These are phyloP conservation scores for Craseonycteris thonglongyai DNA, from an alignment of 2,113 vertebrate species.

Conservation along the genomic window DNA sequence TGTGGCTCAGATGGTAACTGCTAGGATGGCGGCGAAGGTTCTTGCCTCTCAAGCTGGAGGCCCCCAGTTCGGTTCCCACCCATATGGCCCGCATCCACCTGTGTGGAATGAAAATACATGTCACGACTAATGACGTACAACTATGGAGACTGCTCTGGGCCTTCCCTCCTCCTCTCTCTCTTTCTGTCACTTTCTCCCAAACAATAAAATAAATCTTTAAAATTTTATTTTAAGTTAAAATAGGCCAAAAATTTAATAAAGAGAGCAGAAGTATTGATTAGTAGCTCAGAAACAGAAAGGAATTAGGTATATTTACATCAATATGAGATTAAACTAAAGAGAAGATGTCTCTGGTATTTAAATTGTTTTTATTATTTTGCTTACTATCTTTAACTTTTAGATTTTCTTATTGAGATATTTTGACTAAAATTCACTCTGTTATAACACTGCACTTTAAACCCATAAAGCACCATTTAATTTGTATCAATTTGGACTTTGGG, in stretches of 20 bases:
- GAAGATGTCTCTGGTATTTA: neutral
- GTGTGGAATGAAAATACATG: too few species aligned
- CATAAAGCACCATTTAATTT: neutral
- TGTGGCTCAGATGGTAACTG: too few species aligned
- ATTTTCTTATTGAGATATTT: conserved; percentile 16
- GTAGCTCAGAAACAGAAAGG: neutral
- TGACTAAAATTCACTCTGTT: neutral
- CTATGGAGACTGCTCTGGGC: too few species aligned
- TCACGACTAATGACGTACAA: too few species aligned
- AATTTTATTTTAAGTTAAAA: conserved; percentile 27
- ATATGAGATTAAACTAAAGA: neutral
- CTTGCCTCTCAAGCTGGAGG: too few species aligned
- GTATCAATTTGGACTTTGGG: neutral
- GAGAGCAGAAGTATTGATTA: neutral
- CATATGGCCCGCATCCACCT: too few species aligned
- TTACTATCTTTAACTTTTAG: conserved; percentile 1
- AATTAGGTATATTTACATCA: neutral
- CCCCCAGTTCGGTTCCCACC: too few species aligned
- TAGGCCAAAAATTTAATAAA: neutral
- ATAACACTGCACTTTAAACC: neutral
- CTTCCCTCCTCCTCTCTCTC: too few species aligned
- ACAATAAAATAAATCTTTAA: too few species aligned
- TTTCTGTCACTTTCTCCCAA: too few species aligned
- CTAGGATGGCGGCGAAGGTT: too few species aligned
- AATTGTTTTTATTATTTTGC: neutral